Evolutionary conservation across 2,888 invertebrate genomes (phyloP).

Genomic region (Miltochrista miniata): DNA sequence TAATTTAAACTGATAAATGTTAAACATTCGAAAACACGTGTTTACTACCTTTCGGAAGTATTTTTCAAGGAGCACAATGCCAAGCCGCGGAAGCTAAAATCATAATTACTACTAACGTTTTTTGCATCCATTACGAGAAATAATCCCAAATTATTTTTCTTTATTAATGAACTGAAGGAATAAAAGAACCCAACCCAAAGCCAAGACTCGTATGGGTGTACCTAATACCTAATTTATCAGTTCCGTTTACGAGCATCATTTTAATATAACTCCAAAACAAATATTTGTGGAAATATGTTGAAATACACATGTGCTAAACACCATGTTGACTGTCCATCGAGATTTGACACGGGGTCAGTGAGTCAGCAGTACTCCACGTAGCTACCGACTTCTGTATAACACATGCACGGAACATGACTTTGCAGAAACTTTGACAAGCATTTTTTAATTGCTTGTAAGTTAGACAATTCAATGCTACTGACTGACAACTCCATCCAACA

Average conservation of each 20-base stretch:
- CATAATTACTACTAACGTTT: too few relatives aligned
- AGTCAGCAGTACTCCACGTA: constrained; percentile 60
- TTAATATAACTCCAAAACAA: background rate
- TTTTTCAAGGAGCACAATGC: too few relatives aligned
- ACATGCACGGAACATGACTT: constrained; percentile 72
- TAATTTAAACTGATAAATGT: too few relatives aligned
- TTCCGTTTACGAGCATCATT: background rate
- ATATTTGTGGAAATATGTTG: background rate
- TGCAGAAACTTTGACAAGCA: constrained; percentile 61
- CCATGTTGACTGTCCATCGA: constrained; percentile 68
- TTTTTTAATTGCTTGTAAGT: constrained; percentile 73
- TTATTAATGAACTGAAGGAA: too few relatives aligned
- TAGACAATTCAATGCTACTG: constrained; percentile 59
- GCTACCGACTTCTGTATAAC: constrained; percentile 55
- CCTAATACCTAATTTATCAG: too few relatives aligned
- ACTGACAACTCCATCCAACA: constrained; percentile 33
- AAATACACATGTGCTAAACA: constrained; percentile 67
- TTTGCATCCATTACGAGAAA: too few relatives aligned
- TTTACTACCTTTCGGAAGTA: too few relatives aligned
- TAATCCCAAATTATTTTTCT: too few relatives aligned
- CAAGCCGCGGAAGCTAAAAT: too few relatives aligned
- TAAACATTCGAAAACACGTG: too few relatives aligned
- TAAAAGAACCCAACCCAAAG: too few relatives aligned
- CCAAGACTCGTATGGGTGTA: too few relatives aligned
- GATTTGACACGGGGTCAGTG: constrained; percentile 78